These are phyloP conservation scores for Phalacrocorax carbo DNA, from an alignment of 2,113 vertebrate species.

Conservation along the genomic window DNA sequence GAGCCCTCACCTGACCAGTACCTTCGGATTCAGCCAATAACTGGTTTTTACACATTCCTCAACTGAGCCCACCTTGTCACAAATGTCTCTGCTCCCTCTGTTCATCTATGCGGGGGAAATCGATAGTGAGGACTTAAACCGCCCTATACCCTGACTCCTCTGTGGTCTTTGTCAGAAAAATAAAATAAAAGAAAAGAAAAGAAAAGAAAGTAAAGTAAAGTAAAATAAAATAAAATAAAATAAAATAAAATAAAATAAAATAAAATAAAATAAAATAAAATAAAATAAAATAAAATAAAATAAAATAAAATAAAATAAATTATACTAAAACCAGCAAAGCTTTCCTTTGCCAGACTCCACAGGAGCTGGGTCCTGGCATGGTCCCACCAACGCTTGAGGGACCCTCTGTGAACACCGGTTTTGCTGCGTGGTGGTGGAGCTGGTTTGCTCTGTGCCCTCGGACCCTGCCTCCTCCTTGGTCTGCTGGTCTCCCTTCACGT, in stretches of 20 bases:
- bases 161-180: not conserved
- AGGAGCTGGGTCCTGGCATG: fast-evolving
- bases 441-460: not conserved
- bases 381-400: not conserved
- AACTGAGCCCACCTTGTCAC: not conserved
- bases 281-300: not conserved
- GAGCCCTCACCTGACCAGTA: not conserved
- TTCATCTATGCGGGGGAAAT: not conserved
- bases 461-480: not conserved
- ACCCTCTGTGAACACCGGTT: not conserved
- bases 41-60: fast-evolving
- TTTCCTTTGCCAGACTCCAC: not conserved
- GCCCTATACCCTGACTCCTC: not conserved
- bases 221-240: not conserved
- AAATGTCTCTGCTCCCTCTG: not conserved
- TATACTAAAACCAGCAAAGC: not conserved
- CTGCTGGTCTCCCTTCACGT: fast-evolving
- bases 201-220: too few species aligned
- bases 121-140: not conserved
- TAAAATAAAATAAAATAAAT: not conserved
- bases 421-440: not conserved
- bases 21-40: not conserved
- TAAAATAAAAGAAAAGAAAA: not conserved
- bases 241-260: not conserved
- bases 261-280: not conserved